Evolutionary conservation across 2,113 vertebrate genomes (phyloP).

Genomic region (Xenopus tropicalis): UCB_Xtro_10.0 CM004449.2:105063501-105064000

Average conservation of each 20-base stretch:
- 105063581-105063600: neutral
- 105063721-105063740: constrained; percentile 45
- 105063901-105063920: too few relatives aligned
- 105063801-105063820: neutral
- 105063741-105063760: constrained; percentile 49
- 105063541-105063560: constrained; percentile 19
- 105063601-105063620: neutral
- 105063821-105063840: constrained; percentile 44
- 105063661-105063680: constrained; percentile 30
- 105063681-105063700: constrained; percentile 33
- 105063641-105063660: neutral
- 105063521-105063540: neutral
- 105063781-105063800: constrained; percentile 49
- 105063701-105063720: constrained; percentile 39
- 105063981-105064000: too few relatives aligned
- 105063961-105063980: too few relatives aligned
- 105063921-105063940: too few relatives aligned
- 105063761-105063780: constrained; percentile 40
- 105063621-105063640: neutral
- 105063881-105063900: constrained; percentile 1
- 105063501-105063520: constrained; percentile 31
- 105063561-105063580: neutral
- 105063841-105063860: constrained; percentile 47
- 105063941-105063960: too few relatives aligned
- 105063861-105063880: constrained; percentile 24